Base-by-base conservation (phyloP, 2,888 invertebrate genomes). In the Cerastoderma edule region DNA sequence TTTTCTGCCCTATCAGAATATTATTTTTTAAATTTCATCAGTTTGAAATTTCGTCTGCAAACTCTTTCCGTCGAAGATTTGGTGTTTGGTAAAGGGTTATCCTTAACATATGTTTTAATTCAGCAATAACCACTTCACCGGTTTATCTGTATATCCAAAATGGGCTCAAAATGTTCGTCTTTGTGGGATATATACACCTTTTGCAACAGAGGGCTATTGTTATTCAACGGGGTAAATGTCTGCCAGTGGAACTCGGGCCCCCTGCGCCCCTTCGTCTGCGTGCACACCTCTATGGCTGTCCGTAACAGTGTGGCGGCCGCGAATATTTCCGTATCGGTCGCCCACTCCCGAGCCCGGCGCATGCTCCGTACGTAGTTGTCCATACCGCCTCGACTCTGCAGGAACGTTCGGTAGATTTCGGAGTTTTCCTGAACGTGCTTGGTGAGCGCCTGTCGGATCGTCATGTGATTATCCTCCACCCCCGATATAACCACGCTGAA, bases 91-190 rank as follows among this genome's bases (percentile, higher is more conserved):
- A n/a, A n/a, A n/a, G n/a, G n/a, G n/a, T n/a, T n/a, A n/a, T n/a
- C n/a, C n/a, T n/a, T n/a, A n/a, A n/a, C n/a, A n/a, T n/a, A n/a
- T n/a, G n/a, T n/a, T n/a, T n/a, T n/a, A n/a, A n/a, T n/a, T n/a
- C n/a, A n/a, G n/a, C n/a, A n/a, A n/a, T n/a, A n/a, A n/a, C n/a
- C n/a, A n/a, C 39, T 13, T 60, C 60, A 35, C 39, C 60, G 35
- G 27, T 39, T 35, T 13, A 60, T 50, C 44, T 82, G 74, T 13
- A 86, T 69, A 48, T 86, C 86, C 8, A 86, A 50, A 53, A 86
- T 84, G 3, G 86, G 86, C 60, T 86, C 86, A 75, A 86, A 86
- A 72, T 86, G 86, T 66, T 84, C 84, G 53, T 84, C 79, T 65
- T 81, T 83, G 67, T 86, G 84, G 6, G 80, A 82, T 13, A 86